These are phyloP conservation scores for Zhuqinia jingwanae DNA, from an alignment of 2,888 invertebrate genomes.

Conservation along the genomic window DNA sequence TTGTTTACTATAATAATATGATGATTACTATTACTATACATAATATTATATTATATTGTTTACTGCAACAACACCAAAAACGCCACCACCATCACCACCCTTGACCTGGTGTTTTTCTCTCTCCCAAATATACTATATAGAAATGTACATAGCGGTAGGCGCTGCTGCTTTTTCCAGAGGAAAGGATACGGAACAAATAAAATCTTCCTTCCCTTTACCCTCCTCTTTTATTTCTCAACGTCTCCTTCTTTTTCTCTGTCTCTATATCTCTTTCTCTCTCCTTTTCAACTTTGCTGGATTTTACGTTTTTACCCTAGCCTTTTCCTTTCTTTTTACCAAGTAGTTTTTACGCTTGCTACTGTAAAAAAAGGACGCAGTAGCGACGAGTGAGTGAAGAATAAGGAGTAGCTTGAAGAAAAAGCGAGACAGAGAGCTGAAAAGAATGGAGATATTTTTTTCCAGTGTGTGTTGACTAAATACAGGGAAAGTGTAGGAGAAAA, in stretches of 20 bases:
- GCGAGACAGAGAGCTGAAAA: neutral
- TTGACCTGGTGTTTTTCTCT: neutral
- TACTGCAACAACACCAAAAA: neutral
- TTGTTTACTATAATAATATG: constrained; percentile 22
- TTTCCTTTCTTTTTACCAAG: neutral
- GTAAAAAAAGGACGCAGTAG: neutral
- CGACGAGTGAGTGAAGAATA: neutral
- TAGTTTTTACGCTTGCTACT: neutral
- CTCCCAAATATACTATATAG: neutral
- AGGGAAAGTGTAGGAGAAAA: neutral
- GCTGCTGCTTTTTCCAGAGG: neutral
- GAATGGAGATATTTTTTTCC: neutral
- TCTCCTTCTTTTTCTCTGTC: neutral
- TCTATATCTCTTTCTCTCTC: neutral
- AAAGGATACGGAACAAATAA: constrained; percentile 12
- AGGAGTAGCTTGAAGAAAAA: neutral
- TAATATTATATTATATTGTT: constrained; percentile 16
- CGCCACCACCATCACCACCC: neutral
- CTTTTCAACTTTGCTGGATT: neutral
- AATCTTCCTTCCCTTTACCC: neutral
- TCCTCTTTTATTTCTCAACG: neutral
- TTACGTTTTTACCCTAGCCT: too few species aligned
- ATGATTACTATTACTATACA: too few species aligned
- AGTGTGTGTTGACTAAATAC: neutral
- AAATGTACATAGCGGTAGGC: neutral